A percentile compares a stretch with the other conserved stretches of the same genome.
Conservation (phyloP, 2,113 vertebrate species). For the Corythoichthys intestinalis region DNA sequence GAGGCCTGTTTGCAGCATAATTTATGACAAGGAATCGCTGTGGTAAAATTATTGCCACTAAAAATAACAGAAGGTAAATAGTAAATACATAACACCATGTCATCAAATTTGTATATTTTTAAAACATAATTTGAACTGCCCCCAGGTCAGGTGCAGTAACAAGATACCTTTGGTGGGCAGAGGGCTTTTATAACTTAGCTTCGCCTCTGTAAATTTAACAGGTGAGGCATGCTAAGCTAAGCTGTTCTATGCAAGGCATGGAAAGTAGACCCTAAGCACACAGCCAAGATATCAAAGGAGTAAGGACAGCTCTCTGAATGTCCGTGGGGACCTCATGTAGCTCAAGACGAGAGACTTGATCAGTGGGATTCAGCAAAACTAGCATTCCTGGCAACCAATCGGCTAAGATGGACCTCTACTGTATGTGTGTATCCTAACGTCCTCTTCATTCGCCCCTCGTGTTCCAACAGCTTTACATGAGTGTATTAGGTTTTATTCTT, state of each 20-base stretch:
- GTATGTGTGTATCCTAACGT: too few species aligned
- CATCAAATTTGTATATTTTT: neutral
- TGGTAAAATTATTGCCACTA: conserved; percentile 23
- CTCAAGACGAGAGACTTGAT: too few species aligned
- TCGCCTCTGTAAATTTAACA: conserved; percentile 48
- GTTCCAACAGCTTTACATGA: too few species aligned
- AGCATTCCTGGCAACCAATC: too few species aligned
- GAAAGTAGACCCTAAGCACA: conserved; percentile 52
- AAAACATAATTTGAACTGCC: neutral
- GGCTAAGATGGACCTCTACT: too few species aligned
- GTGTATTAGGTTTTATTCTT: too few species aligned
- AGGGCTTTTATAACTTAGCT: neutral
- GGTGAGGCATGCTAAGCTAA: conserved; percentile 56
- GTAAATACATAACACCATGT: conserved; percentile 20
- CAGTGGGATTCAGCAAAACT: too few species aligned
- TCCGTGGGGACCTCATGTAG: neutral
- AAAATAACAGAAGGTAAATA: conserved; percentile 34
- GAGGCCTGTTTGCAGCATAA: conserved; percentile 9
- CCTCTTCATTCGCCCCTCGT: too few species aligned
- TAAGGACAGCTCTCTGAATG: neutral
- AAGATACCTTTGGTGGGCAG: neutral
- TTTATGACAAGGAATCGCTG: neutral
- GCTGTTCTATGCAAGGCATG: conserved; percentile 52
- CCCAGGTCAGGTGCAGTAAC: neutral
- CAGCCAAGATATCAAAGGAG: conserved; percentile 53